phyloP scores from a whole-genome alignment of 2,888 invertebrate genomes.

The Amorpha juglandis region DNA sequence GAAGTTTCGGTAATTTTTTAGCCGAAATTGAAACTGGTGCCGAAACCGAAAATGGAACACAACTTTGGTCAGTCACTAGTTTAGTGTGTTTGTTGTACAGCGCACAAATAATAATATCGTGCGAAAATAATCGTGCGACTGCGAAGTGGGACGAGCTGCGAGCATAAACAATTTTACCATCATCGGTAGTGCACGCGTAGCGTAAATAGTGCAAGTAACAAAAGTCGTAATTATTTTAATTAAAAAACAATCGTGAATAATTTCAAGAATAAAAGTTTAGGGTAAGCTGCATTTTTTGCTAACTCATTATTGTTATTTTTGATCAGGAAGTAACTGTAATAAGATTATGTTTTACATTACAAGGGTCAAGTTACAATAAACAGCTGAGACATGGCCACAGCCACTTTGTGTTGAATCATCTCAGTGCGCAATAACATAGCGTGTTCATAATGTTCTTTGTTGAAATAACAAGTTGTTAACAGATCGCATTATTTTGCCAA shows the following conservation, averaged over 20 bases:
- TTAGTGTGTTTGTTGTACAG: not conserved
- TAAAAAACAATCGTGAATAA: not conserved
- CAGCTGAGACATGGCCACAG: not conserved
- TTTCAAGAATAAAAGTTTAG: not conserved
- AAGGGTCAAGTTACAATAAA: not conserved
- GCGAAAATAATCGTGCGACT: conserved; percentile 1
- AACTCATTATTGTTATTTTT: not conserved
- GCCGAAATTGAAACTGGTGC: no score
- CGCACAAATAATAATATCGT: not conserved
- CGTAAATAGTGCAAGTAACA: not conserved
- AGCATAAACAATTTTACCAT: conserved; percentile 5
- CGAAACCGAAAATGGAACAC: no score
- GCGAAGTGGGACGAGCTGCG: no score
- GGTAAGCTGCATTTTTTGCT: not conserved
- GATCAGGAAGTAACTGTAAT: not conserved
- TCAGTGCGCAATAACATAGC: not conserved
- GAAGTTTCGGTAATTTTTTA: no score
- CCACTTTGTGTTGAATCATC: conserved; percentile 15
- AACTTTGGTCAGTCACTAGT: not conserved
- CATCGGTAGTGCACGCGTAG: not conserved
- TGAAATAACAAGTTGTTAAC: not conserved
- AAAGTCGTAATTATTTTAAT: conserved; percentile 9
- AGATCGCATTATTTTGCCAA: no score
- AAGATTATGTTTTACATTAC: not conserved
- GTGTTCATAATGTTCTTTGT: not conserved